Evolutionary conservation across 1,140 invertebrate genomes (phyloP), one percentile per base, ranked within the genome.

Genomic region (Papilio machaon): DNA sequence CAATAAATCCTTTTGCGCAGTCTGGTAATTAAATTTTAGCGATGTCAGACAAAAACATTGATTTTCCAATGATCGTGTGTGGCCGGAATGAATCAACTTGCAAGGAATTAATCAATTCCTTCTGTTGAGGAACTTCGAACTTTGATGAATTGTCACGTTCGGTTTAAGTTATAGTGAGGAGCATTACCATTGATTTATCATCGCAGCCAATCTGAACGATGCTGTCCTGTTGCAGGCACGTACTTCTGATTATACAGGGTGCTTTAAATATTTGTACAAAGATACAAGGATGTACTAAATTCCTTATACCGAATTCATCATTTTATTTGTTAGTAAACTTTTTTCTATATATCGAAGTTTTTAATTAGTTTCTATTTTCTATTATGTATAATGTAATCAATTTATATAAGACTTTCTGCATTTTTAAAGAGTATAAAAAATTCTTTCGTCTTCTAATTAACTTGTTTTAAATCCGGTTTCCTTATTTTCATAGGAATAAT

Each of bases 91-190:
- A 70, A 70, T 35, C 64, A 70, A 70, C 64, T 70, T 70, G 30
- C 11, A 35, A 35, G 64, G 64, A 35, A 70, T 70, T 70, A 70
- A 70, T 70, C 64, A 70, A 70, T 70, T 70, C 64, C 64, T 70
- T 70, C 64, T 70, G 23, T 70, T 70, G 35, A 70, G 30, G 64
- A 70, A 70, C 64, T 35, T 70, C 23, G 64, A 70, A 70, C 64
- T 70, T 70, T 70, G 64, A 70, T 70, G 64, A 70, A 70, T 70
- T 70, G 64, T 70, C 64, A 70, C 64, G 64, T 70, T 70, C 64
- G 5, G 64, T 38, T 70, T 70, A 70, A 70, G 64, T 70, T 70
- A 70, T 70, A 70, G 64, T 35, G 5, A 23, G 30, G 30, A 19
- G 17, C n/a, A 70, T 70, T 70, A 35, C 64, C 13, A 70, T 70